Evolutionary conservation across 1,140 invertebrate genomes (phyloP).

Genomic region (Anastatus disparis): DNA sequence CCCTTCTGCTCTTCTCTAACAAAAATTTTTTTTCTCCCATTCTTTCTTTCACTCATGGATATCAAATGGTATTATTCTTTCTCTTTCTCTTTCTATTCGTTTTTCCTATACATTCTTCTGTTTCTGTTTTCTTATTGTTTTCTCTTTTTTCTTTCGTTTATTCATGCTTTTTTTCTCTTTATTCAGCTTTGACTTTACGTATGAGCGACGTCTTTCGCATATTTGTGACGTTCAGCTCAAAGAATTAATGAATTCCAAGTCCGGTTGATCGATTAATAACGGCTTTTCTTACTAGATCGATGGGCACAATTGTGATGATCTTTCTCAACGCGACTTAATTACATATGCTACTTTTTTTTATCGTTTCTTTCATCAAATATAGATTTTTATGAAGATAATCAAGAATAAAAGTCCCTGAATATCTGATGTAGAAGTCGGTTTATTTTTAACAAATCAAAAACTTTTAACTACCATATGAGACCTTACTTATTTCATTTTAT

Average conservation of each 20-base stretch:
- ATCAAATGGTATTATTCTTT: background rate
- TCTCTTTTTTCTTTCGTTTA: conserved; percentile 4
- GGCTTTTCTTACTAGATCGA: background rate
- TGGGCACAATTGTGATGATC: conserved; percentile 11
- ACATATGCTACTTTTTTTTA: conserved; percentile 12
- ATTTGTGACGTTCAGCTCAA: conserved; percentile 34
- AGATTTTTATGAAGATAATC: conserved; percentile 4
- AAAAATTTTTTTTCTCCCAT: background rate
- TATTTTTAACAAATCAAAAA: too few relatives aligned
- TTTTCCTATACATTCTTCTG: too few relatives aligned
- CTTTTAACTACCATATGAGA: too few relatives aligned
- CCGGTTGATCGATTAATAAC: conserved; percentile 14
- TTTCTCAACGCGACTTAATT: conserved; percentile 40
- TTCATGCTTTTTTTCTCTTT: background rate
- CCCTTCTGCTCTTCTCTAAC: too few relatives aligned
- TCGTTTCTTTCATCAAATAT: background rate
- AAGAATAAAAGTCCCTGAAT: too few relatives aligned
- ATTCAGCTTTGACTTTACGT: conserved; percentile 8
- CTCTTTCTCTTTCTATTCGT: background rate
- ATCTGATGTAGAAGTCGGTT: too few relatives aligned
- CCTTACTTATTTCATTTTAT: too few relatives aligned
- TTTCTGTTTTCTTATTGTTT: conserved; percentile 31
- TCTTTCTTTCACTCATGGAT: background rate
- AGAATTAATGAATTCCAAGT: conserved; percentile 31
- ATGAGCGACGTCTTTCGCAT: conserved; percentile 13